phyloP scores from a whole-genome alignment of 1,140 invertebrate genomes.

The Pseudomyrmex pallidus region DNA sequence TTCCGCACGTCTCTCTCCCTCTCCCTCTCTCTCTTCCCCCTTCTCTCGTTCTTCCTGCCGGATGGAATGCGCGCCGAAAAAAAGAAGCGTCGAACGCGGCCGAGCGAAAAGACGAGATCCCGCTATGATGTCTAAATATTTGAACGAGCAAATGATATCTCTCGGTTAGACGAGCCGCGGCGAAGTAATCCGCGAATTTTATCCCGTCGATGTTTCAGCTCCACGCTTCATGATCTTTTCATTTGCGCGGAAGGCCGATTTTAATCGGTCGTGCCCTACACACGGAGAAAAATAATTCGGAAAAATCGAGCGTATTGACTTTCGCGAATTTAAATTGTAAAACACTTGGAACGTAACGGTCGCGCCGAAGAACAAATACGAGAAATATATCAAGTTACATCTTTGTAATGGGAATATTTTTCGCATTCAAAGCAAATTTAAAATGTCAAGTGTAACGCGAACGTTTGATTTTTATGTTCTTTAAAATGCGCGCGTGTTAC shows the following conservation, averaged over 20 bases:
- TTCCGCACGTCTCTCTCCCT: slow-evolving; percentile 25
- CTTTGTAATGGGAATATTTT: no score
- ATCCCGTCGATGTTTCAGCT: slow-evolving; percentile 22
- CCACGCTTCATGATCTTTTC: slow-evolving; percentile 32
- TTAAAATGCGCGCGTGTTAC: not conserved
- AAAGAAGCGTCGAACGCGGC: slow-evolving; percentile 59
- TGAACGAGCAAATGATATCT: slow-evolving; percentile 73
- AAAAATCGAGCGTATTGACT: not conserved
- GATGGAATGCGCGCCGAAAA: slow-evolving; percentile 47
- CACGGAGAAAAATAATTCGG: slow-evolving; percentile 20
- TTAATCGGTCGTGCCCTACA: slow-evolving; percentile 15
- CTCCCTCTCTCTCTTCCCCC: not conserved
- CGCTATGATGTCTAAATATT: slow-evolving; percentile 71
- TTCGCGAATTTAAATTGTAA: not conserved
- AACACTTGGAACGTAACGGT: slow-evolving; percentile 7
- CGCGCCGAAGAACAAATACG: not conserved
- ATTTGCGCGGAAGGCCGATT: slow-evolving; percentile 16
- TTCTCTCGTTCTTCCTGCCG: slow-evolving; percentile 18
- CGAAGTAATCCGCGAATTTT: slow-evolving; percentile 47
- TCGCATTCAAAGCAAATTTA: slow-evolving; percentile 3
- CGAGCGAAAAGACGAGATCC: slow-evolving; percentile 57
- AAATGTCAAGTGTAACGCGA: no score
- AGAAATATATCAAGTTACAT: no score
- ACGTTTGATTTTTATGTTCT: no score
- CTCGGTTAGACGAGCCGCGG: slow-evolving; percentile 54